Evolutionary conservation across 2,888 invertebrate genomes (phyloP).

Genomic region (Amblyteles armatorius): DNA sequence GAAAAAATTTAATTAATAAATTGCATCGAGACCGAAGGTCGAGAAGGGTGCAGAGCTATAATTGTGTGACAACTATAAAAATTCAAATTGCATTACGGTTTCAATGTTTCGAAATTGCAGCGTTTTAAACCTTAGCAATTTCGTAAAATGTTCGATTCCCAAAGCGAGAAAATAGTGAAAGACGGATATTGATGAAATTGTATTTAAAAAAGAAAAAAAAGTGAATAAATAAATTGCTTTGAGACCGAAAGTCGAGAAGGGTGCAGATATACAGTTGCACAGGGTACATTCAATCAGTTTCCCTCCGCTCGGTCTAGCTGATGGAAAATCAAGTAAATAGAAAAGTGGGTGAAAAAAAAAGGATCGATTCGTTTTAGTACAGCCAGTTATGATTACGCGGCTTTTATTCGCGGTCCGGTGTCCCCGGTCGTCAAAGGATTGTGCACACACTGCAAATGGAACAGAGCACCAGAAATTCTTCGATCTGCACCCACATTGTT

Average conservation of each 20-base stretch:
- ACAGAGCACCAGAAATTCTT: slow-evolving; percentile 35
- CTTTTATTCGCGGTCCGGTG: slow-evolving; percentile 58
- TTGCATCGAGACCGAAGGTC: slow-evolving; percentile 7
- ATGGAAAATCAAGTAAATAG: slow-evolving; percentile 55
- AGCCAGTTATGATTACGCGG: slow-evolving; percentile 62
- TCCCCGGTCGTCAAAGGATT: slow-evolving; percentile 54
- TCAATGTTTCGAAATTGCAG: background rate
- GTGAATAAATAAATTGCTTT: slow-evolving; percentile 8
- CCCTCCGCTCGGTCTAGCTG: slow-evolving; percentile 31
- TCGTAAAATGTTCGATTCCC: background rate
- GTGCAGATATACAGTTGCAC: slow-evolving; percentile 43
- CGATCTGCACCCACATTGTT: slow-evolving; percentile 36
- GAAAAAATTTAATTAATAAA: background rate
- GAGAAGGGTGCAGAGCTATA: slow-evolving; percentile 10
- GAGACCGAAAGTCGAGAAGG: slow-evolving; percentile 13
- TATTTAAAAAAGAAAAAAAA: slow-evolving; percentile 14
- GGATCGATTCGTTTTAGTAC: slow-evolving; percentile 52
- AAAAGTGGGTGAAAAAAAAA: slow-evolving; percentile 17
- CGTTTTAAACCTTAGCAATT: background rate
- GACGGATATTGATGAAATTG: background rate
- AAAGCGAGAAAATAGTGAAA: background rate
- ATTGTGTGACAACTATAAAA: background rate
- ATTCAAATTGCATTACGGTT: background rate
- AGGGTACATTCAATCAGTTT: slow-evolving; percentile 53
- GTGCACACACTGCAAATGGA: slow-evolving; percentile 35